A percentile compares a stretch with the other conserved stretches of the same genome.
These are phyloP conservation scores for Loripinus fragilis DNA, from an alignment of 2,888 invertebrate genomes.

Conservation along the genomic window DNA sequence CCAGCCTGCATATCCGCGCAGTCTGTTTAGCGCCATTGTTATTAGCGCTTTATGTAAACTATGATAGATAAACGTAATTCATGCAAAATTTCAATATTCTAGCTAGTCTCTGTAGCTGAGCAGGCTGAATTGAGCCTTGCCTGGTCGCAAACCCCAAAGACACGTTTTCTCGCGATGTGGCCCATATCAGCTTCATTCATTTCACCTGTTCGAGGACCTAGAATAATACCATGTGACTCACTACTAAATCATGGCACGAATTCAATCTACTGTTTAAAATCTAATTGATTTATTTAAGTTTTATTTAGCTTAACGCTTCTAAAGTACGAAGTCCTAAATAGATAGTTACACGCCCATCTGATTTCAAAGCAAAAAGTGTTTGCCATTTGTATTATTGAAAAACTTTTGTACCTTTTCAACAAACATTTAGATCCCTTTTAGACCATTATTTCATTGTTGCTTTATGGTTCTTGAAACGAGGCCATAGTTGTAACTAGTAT, in stretches of 20 bases:
- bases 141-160: no score
- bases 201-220: not conserved
- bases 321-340: not conserved
- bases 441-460: not conserved
- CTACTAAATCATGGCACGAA: not conserved
- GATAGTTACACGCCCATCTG: conserved; percentile 1
- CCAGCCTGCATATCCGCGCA: no score
- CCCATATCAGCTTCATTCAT: not conserved
- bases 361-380: not conserved
- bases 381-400: conserved; percentile 10
- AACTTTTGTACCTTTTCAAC: conserved; percentile 2
- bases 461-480: not conserved
- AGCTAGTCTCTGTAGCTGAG: no score
- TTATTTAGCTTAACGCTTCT: not conserved
- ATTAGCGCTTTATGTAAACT: no score
- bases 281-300: not conserved
- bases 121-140: no score
- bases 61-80: no score
- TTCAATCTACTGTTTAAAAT: not conserved
- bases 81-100: no score
- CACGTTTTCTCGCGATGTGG: no score
- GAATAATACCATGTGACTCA: not conserved
- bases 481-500: not conserved
- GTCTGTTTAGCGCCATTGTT: no score
- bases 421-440: not conserved